phyloP scores from a whole-genome alignment of 2,113 vertebrate species.

The Xenopus borealis region DNA sequence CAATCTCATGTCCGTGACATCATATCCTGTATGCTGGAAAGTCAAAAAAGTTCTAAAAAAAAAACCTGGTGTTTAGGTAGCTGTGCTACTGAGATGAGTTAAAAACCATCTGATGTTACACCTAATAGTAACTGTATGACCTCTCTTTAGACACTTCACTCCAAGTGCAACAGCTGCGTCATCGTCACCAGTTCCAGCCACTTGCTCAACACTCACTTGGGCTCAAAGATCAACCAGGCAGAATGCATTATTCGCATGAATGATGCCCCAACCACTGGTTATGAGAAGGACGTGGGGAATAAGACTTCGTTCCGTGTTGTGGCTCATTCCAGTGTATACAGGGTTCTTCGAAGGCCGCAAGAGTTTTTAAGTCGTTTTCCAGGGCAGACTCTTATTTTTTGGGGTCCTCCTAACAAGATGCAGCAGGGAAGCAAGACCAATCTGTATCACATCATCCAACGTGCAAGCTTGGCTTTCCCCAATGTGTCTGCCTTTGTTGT shows the following conservation, averaged over 20 bases:
- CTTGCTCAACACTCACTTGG: conserved; percentile 77
- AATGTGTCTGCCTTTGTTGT: conserved; percentile 79
- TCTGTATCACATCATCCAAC: conserved; percentile 83
- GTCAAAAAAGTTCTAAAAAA: too few relatives aligned
- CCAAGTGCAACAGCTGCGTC: conserved; percentile 80
- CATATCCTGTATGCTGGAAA: too few relatives aligned
- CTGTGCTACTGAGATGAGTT: conserved; percentile 64
- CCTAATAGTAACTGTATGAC: conserved; percentile 14
- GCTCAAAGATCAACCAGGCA: conserved; percentile 72
- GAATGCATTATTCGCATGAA: conserved; percentile 98
- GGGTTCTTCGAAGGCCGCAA: conserved; percentile 76
- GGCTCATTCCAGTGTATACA: conserved; percentile 90
- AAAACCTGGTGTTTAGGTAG: too few relatives aligned
- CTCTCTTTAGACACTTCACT: conserved; percentile 73
- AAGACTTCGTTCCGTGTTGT: conserved; percentile 87
- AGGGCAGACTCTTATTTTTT: conserved; percentile 81
- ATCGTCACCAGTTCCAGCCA: conserved; percentile 96
- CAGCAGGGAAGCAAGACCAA: conserved; percentile 76
- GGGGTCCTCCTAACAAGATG: conserved; percentile 87
- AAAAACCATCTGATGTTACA: neutral
- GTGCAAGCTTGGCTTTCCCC: conserved; percentile 73
- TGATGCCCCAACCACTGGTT: conserved; percentile 83
- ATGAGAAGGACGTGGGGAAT: conserved; percentile 78
- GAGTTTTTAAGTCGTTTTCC: conserved; percentile 83
- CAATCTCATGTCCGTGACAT: too few relatives aligned